Evolutionary conservation across 64 coral and sea anemone genomes (phyloP), one percentile per base, ranked within the genome.

Genomic region (Acropora yongei): DNA sequence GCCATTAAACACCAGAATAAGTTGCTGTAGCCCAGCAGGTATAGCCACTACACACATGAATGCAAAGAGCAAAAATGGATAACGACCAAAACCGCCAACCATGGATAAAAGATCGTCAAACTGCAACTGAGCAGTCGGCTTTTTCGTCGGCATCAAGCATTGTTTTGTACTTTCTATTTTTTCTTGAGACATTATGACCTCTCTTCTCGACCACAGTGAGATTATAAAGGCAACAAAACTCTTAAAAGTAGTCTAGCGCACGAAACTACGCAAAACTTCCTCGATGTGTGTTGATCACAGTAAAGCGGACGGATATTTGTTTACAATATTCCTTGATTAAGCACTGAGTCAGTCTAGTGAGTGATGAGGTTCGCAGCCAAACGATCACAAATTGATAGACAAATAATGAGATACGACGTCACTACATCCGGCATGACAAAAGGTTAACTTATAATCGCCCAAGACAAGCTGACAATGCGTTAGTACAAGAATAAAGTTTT

Each of bases 31-130:
- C 1, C 95, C 95, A 42, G 86, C 84, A 3, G 91, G 95, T 41
- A 96, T 20, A 12, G 95, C 93, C 67, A 94, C 74, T 43, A 93
- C n/a, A 68, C 95, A 93, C 95, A 93, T 93, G 17, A 96, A 96
- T 4, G 58, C 88, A 60, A 93, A 96, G 14, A 96, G 82, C 16
- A 82, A 55, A 12, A 68, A 74, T 3, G 89, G 90, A 41, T 96
- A 96, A 6, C 95, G 88, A 57, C 95, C 95, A 41, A 96, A 93
- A 20, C 95, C 95, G 13, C 95, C 95, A 2, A 94, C 95, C 65
- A 96, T 84, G 18, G 49, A 79, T 57, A 96, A 84, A 65, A 96
- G 76, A 41, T 93, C 95, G 39, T 96, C 95, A 72, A 96, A 96
- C 41, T 91, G 88, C 51, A 55, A 55, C 10, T 55, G 51, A 5